A percentile compares a stretch with the other conserved stretches of the same genome.
These are phyloP conservation scores for Eira barbara DNA, from an alignment of 2,113 vertebrate genomes.

Conservation along the genomic window DNA sequence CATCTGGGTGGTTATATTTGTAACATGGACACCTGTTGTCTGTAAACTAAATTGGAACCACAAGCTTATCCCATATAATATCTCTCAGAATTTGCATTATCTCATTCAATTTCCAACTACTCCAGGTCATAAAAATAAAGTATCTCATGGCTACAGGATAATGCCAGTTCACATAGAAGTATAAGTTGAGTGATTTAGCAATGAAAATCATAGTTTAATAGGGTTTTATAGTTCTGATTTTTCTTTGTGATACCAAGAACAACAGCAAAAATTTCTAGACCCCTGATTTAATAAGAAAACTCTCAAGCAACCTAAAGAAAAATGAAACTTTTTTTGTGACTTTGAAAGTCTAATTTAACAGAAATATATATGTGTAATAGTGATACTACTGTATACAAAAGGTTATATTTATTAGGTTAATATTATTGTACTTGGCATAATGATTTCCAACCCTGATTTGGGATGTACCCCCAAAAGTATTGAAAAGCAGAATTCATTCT, in stretches of 20 bases:
- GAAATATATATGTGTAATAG: not conserved
- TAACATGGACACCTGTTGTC: constrained; percentile 61
- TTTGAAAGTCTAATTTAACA: constrained; percentile 16
- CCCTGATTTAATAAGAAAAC: constrained; percentile 9
- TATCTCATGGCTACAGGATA: constrained; percentile 26
- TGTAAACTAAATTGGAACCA: constrained; percentile 52
- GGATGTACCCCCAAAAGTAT: not conserved
- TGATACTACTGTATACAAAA: not conserved
- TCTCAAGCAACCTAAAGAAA: constrained; percentile 26
- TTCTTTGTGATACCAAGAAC: not conserved
- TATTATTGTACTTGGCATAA: not conserved
- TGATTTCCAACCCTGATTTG: constrained; percentile 10
- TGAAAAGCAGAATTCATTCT: constrained; percentile 27
- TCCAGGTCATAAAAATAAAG: constrained; percentile 48
- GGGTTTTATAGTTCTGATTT: constrained; percentile 36
- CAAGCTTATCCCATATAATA: constrained; percentile 24
- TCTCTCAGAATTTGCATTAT: constrained; percentile 57
- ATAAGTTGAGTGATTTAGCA: not conserved
- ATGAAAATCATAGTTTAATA: constrained; percentile 42
- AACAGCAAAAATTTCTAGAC: constrained; percentile 12
- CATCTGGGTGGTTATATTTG: constrained; percentile 64
- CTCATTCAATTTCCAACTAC: constrained; percentile 39
- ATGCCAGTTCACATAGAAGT: constrained; percentile 4
- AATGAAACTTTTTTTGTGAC: constrained; percentile 24
- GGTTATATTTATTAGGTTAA: not conserved